Percentiles rank a stretch among this genome's conserved stretches.
These are phyloP conservation scores for Cariama cristata DNA, from an alignment of 2,113 vertebrate genomes.

Conservation along the genomic window DNA sequence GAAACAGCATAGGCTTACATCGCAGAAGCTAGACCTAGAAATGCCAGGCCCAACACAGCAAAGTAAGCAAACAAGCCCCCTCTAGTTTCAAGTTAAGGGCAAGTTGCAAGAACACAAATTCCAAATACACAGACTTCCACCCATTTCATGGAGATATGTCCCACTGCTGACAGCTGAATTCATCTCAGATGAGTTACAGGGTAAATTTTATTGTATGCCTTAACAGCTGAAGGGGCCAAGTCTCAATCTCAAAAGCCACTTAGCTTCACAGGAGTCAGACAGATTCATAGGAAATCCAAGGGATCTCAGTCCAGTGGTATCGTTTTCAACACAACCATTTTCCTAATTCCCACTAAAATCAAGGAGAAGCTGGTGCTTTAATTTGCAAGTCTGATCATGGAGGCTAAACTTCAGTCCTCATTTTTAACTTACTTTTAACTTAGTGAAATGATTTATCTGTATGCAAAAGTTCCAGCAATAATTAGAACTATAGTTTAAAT, in stretches of 20 bases:
- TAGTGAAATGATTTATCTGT: background rate
- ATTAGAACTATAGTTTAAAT: background rate
- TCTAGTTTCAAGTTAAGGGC: background rate
- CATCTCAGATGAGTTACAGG: background rate
- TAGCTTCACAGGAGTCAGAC: background rate
- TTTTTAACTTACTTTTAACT: background rate
- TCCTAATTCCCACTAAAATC: background rate
- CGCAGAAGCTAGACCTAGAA: background rate
- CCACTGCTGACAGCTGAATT: background rate
- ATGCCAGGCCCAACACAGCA: background rate
- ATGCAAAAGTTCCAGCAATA: background rate
- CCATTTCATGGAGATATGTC: background rate
- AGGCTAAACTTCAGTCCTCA: background rate
- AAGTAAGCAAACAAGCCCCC: background rate
- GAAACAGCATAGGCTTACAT: background rate
- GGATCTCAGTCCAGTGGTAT: background rate
- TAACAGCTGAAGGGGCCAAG: background rate
- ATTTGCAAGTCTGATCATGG: background rate
- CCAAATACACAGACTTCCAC: background rate
- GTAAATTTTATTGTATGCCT: background rate
- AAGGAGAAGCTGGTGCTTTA: background rate
- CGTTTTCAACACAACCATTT: background rate
- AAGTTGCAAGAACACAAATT: background rate
- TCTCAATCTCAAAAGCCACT: background rate
- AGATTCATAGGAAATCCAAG: background rate